Conservation (phyloP, 2,888 invertebrate genomes). For the Macrophya alboannulata region DNA sequence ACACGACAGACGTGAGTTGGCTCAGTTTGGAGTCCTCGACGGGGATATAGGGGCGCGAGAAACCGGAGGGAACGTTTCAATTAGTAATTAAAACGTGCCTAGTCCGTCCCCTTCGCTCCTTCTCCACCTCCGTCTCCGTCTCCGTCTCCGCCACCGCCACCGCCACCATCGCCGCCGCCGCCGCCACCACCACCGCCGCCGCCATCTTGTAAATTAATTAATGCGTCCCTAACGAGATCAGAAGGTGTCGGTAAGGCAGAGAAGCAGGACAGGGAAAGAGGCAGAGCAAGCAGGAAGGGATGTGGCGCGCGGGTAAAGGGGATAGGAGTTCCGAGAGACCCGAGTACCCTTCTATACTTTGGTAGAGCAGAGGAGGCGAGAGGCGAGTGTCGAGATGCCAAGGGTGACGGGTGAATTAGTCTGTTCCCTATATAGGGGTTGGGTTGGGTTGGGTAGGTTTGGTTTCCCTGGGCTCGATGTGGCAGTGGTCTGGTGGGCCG, state of each 20-base stretch:
- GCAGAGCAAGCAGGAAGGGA: conserved; percentile 37
- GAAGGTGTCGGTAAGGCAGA: conserved; percentile 76
- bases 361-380: conserved; percentile 60
- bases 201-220: conserved; percentile 78
- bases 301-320: background rate
- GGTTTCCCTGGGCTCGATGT: conserved; percentile 58
- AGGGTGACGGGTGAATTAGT: conserved; percentile 72
- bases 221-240: conserved; percentile 77
- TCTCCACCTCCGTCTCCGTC: conserved; percentile 66
- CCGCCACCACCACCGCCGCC: conserved; percentile 64
- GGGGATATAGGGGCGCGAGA: conserved; percentile 55
- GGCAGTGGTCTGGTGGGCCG: conserved; percentile 61
- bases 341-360: conserved; percentile 70
- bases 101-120: conserved; percentile 56
- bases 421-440: conserved; percentile 63
- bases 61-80: conserved; percentile 67
- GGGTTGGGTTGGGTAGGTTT: conserved; percentile 53
- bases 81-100: conserved; percentile 76
- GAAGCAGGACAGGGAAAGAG: conserved; percentile 54
- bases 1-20: conserved; percentile 52
- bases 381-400: conserved; percentile 60
- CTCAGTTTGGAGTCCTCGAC: conserved; percentile 47
- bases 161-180: conserved; percentile 69
- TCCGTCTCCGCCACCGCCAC: conserved; percentile 69
- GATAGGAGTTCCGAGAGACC: conserved; percentile 31